Base-by-base conservation (phyloP, 2,888 invertebrate genomes). In the Hydrotaea diabolus region DNA sequence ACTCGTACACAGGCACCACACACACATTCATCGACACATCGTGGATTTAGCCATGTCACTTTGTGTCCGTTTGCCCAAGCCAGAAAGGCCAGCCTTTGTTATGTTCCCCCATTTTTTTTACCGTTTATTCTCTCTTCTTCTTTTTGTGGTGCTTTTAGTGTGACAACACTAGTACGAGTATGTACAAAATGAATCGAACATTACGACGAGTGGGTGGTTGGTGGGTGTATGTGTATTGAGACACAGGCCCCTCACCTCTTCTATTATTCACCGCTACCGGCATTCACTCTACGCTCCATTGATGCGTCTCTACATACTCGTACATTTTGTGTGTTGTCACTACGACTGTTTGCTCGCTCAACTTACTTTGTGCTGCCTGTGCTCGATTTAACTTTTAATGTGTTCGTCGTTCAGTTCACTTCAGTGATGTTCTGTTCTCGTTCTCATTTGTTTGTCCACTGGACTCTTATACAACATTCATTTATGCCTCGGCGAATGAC, bases 371-470 rank as follows among this genome's bases (percentile, higher is more conserved):
- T 55, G 64, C 49, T 55, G 55, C 55, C 21, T 80, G 79, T 76
- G 62, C 82, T 79, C 75, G 39, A 76, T 75, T 82, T 72, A 76
- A 76, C 55, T 83, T 83, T 72, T 62, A 80, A 72, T 64, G 73
- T 74, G 57, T 59, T 73, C 59, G n/a, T n/a, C 8, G 39, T 77
- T 72, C 72, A 64, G 46, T 79, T 83, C 57, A 76, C 80, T 80
- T 19, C 78, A 62, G 55, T 17, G 3, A 21, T 55, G 5, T 17
- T 39, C 31, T 9, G 17, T 31, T 31, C 31, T 31, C 31, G 7
- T 7, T 2, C 31, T 31, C 31, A 7, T 31, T 31, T 7, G 31
- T 31, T 31, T 31, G 7, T 7, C 2, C 31, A 31, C 31, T 31
- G 31, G 3, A 4, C 31, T 31, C 31, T 2, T 31, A 31, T 31